Percentiles rank a stretch among this genome's conserved stretches.
These are phyloP conservation scores for Seriola rivoliana DNA, from an alignment of 2,113 vertebrate genomes.

Conservation along the genomic window DNA sequence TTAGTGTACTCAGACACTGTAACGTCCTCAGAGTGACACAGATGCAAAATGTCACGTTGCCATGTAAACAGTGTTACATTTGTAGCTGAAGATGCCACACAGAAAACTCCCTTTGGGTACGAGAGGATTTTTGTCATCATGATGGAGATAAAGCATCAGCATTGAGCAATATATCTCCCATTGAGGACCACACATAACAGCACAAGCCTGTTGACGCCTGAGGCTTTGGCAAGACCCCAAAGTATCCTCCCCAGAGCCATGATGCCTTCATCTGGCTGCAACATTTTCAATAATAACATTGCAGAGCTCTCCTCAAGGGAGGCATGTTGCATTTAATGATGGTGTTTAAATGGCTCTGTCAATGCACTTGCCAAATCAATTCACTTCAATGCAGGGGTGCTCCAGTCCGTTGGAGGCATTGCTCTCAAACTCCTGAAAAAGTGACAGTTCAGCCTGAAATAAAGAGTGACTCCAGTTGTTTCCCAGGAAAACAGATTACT, in stretches of 20 bases:
- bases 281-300: conserved; percentile 79
- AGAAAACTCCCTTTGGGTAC: conserved; percentile 39
- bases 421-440: conserved; percentile 24
- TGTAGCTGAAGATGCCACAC: conserved; percentile 53
- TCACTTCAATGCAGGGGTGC: conserved; percentile 55
- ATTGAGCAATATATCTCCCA: conserved; percentile 77
- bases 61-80: conserved; percentile 47
- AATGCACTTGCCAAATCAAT: conserved; percentile 75
- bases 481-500: conserved; percentile 44
- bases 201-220: conserved; percentile 82
- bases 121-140: conserved; percentile 65
- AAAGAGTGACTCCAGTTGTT: conserved; percentile 55
- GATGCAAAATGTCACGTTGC: conserved; percentile 20
- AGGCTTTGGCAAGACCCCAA: conserved; percentile 81
- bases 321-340: conserved; percentile 76
- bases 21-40: not conserved
- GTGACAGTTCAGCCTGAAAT: conserved; percentile 37
- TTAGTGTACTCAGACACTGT: not conserved
- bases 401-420: conserved; percentile 36
- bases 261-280: conserved; percentile 84
- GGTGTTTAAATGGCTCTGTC: conserved; percentile 78
- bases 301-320: conserved; percentile 71
- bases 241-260: conserved; percentile 76
- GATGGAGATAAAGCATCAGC: conserved; percentile 69
- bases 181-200: conserved; percentile 80